Conservation (phyloP, 2,113 vertebrate genomes). For the Hemiprocne comata region DNA sequence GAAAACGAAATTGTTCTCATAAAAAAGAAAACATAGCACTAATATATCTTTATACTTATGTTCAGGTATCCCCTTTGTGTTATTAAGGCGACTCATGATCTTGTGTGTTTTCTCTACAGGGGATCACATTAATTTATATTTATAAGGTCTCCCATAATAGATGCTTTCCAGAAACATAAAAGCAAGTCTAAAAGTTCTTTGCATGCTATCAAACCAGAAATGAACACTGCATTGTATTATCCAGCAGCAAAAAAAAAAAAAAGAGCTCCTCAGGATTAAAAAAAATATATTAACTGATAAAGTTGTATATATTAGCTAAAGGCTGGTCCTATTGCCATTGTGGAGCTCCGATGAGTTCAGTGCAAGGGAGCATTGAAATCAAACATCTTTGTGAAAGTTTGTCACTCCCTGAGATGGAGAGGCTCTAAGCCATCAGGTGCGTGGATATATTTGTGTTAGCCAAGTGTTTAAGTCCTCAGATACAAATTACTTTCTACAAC, state of each 20-base stretch:
- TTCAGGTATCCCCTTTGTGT: constrained; percentile 41
- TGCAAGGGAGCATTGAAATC: neutral
- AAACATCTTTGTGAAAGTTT: neutral
- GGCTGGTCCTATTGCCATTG: neutral
- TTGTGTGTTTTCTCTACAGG: constrained; percentile 48
- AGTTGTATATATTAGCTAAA: neutral
- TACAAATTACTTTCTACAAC: neutral
- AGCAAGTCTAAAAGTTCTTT: constrained; percentile 5
- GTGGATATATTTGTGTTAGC: neutral
- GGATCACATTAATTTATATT: constrained; percentile 50
- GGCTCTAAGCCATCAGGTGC: neutral
- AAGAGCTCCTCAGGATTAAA: neutral
- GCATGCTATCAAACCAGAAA: constrained; percentile 17
- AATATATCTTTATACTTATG: constrained; percentile 56
- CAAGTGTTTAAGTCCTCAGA: neutral
- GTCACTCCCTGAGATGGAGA: neutral
- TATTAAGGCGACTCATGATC: constrained; percentile 45
- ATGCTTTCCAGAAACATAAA: constrained; percentile 33
- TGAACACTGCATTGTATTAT: neutral
- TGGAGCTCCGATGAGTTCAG: neutral
- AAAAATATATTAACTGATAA: neutral
- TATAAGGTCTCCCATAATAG: constrained; percentile 19
- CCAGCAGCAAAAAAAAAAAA: neutral
- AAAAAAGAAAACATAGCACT: constrained; percentile 46
- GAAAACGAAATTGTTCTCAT: constrained; percentile 55